Base-by-base conservation (phyloP, 1,140 invertebrate species). In the Saccostrea glomerata region DNA sequence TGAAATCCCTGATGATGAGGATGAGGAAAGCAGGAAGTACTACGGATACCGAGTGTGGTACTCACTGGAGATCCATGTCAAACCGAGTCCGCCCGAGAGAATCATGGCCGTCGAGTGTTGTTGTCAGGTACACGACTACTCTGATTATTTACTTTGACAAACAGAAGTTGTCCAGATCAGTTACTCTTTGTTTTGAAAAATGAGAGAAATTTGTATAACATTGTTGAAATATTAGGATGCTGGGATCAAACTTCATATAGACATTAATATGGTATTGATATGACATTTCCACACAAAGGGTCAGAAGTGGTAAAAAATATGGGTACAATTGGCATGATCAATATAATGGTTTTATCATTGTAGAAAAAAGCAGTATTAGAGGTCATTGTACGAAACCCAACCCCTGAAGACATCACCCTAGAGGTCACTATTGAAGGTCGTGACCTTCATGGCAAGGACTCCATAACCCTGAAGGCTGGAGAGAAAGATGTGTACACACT, bases 21-120 rank as follows among this genome's bases (percentile, higher is more conserved):
- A 93, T 56, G 92, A 92, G 17, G 92, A 92, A 66, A 84, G 77
- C n/a, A 83, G 88, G 36, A 90, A 93, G n/a, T 93, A 92, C 83
- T 89, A 93, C 89, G 93, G 93, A 23, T 94, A 94, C 91, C 88
- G 93, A 20, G 90, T 95, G n/a, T 95, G 95, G 95, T 95, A 94
- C 88, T 92, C 93, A 3, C 20, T 95, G 17, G 93, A 94, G 60
- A 89, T 95, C n/a, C 91, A 92, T 56, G 92, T 95, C 25, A 91
- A 92, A 66, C 94, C 94, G 54, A 88, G 92, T 15, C 91, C 94
- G n/a, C 92, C 94, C 60, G 94, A 94, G 86, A 89, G 91, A 25
- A 90, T 90, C 15, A 88, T 95, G 25, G 90, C 92, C 47, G 91
- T 95, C 12, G 87, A 87, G 70, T 95, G 94, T 91, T 86, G 91